Evolutionary conservation across 1,140 invertebrate species (phyloP).

Genomic region (Dendroctonus valens): DNA sequence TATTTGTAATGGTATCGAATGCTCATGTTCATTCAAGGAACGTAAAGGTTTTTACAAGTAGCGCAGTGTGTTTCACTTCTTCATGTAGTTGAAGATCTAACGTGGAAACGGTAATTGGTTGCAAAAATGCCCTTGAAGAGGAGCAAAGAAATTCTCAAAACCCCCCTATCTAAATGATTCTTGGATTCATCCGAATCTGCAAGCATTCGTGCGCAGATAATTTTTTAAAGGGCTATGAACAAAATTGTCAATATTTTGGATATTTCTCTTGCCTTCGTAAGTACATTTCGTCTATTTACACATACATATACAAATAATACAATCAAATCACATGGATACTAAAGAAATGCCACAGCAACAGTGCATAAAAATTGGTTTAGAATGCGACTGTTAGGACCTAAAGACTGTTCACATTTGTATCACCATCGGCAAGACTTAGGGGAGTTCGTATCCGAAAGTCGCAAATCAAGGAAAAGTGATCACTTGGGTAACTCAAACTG

Average conservation of each 20-base stretch:
- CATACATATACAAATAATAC: background rate
- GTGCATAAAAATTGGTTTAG: background rate
- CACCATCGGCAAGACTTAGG: background rate
- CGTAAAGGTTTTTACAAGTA: conserved; percentile 22
- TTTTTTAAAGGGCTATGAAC: too few relatives aligned
- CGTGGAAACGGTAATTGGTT: too few relatives aligned
- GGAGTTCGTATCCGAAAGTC: conserved; percentile 56
- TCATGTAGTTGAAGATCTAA: background rate
- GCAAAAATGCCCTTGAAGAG: too few relatives aligned
- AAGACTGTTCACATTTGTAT: background rate
- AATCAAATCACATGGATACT: background rate
- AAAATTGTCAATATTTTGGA: too few relatives aligned
- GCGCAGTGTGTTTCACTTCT: background rate
- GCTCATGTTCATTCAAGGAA: conserved; percentile 14
- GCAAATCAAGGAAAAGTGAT: conserved; percentile 75
- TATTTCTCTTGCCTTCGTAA: too few relatives aligned
- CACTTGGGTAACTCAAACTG: conserved; percentile 70
- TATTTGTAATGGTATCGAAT: conserved; percentile 16
- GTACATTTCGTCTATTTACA: background rate
- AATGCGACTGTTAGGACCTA: background rate
- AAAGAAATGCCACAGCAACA: background rate
- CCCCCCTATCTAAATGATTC: too few relatives aligned
- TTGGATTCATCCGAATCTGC: too few relatives aligned
- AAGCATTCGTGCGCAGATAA: too few relatives aligned
- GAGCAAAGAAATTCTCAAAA: too few relatives aligned